Percentiles rank a stretch among this genome's conserved stretches.
Evolutionary conservation across 1,140 invertebrate species (phyloP).

Genomic region (Amyelois transitella): DNA sequence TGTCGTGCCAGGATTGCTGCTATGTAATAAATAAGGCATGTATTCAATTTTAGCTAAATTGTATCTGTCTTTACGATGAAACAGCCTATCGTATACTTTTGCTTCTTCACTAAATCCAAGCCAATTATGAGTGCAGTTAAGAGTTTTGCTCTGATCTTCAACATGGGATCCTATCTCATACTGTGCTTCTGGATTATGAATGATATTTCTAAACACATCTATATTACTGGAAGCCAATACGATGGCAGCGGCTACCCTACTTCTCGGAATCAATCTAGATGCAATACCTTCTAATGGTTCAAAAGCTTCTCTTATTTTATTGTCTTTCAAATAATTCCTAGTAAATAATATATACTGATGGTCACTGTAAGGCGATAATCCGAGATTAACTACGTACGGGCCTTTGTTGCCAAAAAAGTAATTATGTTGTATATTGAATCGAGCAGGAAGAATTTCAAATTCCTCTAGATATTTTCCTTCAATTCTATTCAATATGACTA

Average conservation of each 20-base stretch:
- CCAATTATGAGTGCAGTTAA: slow-evolving; percentile 97
- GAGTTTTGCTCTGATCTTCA: slow-evolving; percentile 93
- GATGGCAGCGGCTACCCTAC: slow-evolving; percentile 90
- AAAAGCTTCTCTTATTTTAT: slow-evolving; percentile 92
- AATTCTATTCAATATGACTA: slow-evolving; percentile 90
- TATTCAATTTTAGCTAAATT: slow-evolving; percentile 92
- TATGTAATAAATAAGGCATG: slow-evolving; percentile 89
- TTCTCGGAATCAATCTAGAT: slow-evolving; percentile 86
- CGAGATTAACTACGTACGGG: slow-evolving; percentile 89
- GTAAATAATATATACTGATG: slow-evolving; percentile 89
- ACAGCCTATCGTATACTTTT: slow-evolving; percentile 86
- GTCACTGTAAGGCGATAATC: slow-evolving; percentile 89
- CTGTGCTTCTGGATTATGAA: slow-evolving; percentile 91
- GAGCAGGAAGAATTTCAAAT: slow-evolving; percentile 80
- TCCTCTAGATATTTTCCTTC: slow-evolving; percentile 81
- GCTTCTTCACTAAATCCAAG: slow-evolving; percentile 87
- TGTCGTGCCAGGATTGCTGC: slow-evolving; percentile 87
- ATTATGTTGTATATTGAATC: slow-evolving; percentile 89
- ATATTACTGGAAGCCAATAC: slow-evolving; percentile 94
- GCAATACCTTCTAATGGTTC: slow-evolving; percentile 77
- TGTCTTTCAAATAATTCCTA: slow-evolving; percentile 90
- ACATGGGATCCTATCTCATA: slow-evolving; percentile 97
- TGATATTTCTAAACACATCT: slow-evolving; percentile 91
- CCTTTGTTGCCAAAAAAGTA: slow-evolving; percentile 92
- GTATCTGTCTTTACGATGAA: slow-evolving; percentile 93